Conservation (phyloP, 1,140 invertebrate species). For the Frieseomelitta varia region DNA sequence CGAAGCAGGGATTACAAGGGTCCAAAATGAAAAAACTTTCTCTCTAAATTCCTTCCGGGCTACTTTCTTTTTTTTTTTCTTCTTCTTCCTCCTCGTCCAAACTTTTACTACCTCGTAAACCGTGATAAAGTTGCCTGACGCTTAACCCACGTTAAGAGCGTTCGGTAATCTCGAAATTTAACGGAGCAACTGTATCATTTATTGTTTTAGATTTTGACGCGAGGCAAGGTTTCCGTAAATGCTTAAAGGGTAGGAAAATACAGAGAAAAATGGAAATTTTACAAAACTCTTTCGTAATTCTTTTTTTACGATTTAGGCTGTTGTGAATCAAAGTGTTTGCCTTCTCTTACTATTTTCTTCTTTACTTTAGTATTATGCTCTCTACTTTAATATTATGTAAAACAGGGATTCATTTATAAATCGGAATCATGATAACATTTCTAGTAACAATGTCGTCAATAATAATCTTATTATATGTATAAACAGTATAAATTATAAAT, state of each 20-base stretch:
- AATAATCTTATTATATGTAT: too few relatives aligned
- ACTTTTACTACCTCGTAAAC: slow-evolving; percentile 22
- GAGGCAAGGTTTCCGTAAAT: not conserved
- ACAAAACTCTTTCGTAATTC: not conserved
- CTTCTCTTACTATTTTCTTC: too few relatives aligned
- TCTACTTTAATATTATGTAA: too few relatives aligned
- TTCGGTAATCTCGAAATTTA: not conserved
- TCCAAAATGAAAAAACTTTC: slow-evolving; percentile 29
- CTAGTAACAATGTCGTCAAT: not conserved
- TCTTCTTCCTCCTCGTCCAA: not conserved
- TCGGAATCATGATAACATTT: too few relatives aligned
- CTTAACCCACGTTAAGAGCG: not conserved
- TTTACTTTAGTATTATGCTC: too few relatives aligned
- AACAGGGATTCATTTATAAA: too few relatives aligned
- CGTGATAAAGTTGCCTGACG: slow-evolving; percentile 4
- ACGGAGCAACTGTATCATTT: not conserved
- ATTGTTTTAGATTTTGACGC: not conserved
- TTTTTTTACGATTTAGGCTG: not conserved
- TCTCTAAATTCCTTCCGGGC: not conserved
- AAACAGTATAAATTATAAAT: too few relatives aligned
- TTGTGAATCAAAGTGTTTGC: too few relatives aligned
- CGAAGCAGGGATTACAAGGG: not conserved
- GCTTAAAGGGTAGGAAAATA: not conserved
- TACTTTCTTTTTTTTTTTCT: not conserved
- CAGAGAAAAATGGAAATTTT: not conserved